Evolutionary conservation across 2,888 invertebrate genomes (phyloP), one percentile per base, ranked within the genome.

Genomic region (Hirtodrosophila alboralis): DNA sequence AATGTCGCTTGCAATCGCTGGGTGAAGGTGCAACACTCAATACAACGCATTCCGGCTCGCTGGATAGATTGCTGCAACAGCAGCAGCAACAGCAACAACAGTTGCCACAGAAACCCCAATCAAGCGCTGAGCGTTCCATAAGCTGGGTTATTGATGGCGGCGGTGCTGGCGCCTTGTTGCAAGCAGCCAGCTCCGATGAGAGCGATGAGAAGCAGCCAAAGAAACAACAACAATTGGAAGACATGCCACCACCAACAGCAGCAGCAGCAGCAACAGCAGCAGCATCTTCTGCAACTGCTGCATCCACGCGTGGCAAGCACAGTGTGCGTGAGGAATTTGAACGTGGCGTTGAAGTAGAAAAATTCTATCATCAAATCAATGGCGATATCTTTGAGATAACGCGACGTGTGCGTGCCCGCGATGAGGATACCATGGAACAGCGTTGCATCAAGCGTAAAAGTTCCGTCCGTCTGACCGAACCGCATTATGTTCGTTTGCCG

Each of bases 311-410:
- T 5, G 21, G 33, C 12, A 76, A 70, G 52, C 76, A 72, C 28
- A 80, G 74, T 23, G 88, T 79, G 1, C 87, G 88, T 33, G 88
- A 89, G 43, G 88, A 90, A 26, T 90, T 90, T 38, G 90, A 90
- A 47, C 89, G 90, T 3, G 90, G 90, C 10, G 90, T 90, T 1
- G 90, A 90, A 54, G 90, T 90, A n/a, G 90, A 91, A 49, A 90
- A 90, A 59, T 90, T 90, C 63, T 90, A 91, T 65, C 90, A 90
- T 61, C 90, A 91, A 68, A 90, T 90, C 48, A 90, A 91, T 36
- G 91, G 91, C 2, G 90, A 91, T 36, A 89, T 90, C 31, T 90
- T 90, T 56, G 91, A 91, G 68, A 90, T 90, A 31, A 91, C 90
- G 5, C 74, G 91, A 0, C 70, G 90, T 0, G 90, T 90, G 13